Conservation (phyloP, 2,888 invertebrate genomes). For the Embidobia sp. region DNA sequence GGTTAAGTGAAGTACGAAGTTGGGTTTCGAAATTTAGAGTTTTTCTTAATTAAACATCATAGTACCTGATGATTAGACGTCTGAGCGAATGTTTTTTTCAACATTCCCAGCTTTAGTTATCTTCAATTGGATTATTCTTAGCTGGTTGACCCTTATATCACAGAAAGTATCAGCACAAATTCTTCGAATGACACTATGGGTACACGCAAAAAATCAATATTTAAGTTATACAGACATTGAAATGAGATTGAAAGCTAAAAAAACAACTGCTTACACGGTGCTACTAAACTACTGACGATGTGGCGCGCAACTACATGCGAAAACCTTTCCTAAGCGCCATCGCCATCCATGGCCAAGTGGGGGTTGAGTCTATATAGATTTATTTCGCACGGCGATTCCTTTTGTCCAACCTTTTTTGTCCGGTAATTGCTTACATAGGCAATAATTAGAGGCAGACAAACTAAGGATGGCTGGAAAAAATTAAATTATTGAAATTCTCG, state of each 20-base stretch:
- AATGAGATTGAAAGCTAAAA: conserved; percentile 4
- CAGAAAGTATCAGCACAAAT: conserved; percentile 19
- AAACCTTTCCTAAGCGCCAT: conserved; percentile 66
- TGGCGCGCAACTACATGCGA: conserved; percentile 56
- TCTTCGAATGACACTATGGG: conserved; percentile 16
- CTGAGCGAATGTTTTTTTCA: conserved; percentile 84
- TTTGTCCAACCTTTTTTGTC: background rate
- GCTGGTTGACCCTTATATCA: conserved; percentile 29
- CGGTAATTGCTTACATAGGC: background rate
- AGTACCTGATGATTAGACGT: conserved; percentile 89
- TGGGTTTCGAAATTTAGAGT: too few species aligned
- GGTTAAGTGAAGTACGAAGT: too few species aligned
- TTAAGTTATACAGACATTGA: background rate
- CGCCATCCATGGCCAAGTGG: conserved; percentile 53
- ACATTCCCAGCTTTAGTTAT: conserved; percentile 79
- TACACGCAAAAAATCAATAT: conserved; percentile 1
- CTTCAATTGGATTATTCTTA: conserved; percentile 18
- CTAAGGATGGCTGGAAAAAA: too few species aligned
- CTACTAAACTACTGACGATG: conserved; percentile 68
- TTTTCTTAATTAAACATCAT: background rate
- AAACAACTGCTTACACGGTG: conserved; percentile 39
- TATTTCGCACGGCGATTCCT: conserved; percentile 15
- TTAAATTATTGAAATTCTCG: too few species aligned
- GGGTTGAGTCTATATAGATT: conserved; percentile 41
- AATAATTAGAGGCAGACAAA: background rate